These are phyloP conservation scores for Pelodiscus sinensis DNA, from an alignment of 2,113 vertebrate genomes.

Conservation along the genomic window DNA sequence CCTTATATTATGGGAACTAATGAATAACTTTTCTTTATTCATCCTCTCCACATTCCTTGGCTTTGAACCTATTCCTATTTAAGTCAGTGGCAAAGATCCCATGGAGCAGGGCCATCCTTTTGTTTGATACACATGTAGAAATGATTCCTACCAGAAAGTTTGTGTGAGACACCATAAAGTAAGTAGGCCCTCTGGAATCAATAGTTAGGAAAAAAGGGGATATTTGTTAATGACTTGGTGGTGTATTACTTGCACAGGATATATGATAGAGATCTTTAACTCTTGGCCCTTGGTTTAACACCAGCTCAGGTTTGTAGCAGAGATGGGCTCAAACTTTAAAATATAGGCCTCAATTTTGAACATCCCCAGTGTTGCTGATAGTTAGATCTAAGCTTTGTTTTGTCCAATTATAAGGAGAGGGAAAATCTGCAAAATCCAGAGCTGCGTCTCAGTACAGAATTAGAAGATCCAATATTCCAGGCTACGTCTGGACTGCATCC, in stretches of 20 bases:
- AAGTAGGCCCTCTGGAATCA: neutral
- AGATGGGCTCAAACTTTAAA: neutral
- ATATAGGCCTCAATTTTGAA: neutral
- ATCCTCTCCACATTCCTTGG: neutral
- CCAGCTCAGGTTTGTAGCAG: neutral
- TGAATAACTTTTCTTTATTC: too few species aligned
- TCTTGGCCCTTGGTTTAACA: neutral
- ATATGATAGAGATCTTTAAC: neutral
- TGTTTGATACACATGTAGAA: neutral
- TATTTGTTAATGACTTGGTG: neutral
- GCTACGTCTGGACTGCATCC: too few species aligned
- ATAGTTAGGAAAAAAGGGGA: neutral
- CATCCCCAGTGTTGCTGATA: rapidly evolving
- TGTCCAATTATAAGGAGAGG: neutral
- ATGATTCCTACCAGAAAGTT: neutral
- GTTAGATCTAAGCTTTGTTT: rapidly evolving
- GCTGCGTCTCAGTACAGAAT: neutral
- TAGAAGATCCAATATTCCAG: neutral
- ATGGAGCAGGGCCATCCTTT: neutral
- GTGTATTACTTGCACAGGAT: rapidly evolving
- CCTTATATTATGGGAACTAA: too few species aligned
- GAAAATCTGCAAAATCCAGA: neutral
- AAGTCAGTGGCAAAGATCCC: neutral
- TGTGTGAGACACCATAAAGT: neutral
- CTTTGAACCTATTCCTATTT: neutral